A percentile compares a stretch with the other conserved stretches of the same genome.
Evolutionary conservation across 2,797 vertebrate genomes (phyloP).

Genomic region (Phoeniculus purpureus): DNA sequence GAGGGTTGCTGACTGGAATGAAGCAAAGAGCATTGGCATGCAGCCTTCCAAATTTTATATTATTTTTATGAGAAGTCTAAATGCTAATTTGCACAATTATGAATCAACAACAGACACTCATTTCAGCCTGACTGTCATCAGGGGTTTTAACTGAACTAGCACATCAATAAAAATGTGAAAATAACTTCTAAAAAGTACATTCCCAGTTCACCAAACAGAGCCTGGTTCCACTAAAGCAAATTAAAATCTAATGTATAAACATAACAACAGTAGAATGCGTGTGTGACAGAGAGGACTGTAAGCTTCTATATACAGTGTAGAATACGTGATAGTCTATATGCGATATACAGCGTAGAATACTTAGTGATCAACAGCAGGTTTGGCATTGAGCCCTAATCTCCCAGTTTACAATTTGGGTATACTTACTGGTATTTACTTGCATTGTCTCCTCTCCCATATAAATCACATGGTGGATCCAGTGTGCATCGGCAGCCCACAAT

Average conservation of each 20-base stretch:
- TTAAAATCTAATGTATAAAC: not conserved
- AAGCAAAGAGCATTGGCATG: slow-evolving; percentile 24
- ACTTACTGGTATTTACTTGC: not conserved
- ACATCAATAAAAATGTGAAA: slow-evolving; percentile 1
- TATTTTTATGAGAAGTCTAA: slow-evolving; percentile 36
- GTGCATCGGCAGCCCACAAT: not conserved
- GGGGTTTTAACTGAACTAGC: not conserved
- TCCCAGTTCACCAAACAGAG: not conserved
- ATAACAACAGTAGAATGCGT: not conserved
- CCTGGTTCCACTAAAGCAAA: not conserved
- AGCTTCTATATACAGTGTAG: not conserved
- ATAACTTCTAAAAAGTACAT: not conserved
- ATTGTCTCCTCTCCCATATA: not conserved
- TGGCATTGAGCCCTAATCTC: not conserved
- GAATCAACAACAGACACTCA: slow-evolving; percentile 33
- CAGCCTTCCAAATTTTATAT: slow-evolving; percentile 4
- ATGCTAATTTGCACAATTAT: slow-evolving; percentile 49
- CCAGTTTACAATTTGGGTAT: not conserved
- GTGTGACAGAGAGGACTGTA: not conserved
- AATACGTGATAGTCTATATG: not conserved
- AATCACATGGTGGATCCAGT: not conserved
- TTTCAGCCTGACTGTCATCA: slow-evolving; percentile 33
- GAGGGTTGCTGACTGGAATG: slow-evolving; percentile 45
- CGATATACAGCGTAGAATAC: no score
- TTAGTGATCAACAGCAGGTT: not conserved